Base-by-base conservation (phyloP, 2,113 vertebrate genomes). In the Myxocyprinus asiaticus region DNA sequence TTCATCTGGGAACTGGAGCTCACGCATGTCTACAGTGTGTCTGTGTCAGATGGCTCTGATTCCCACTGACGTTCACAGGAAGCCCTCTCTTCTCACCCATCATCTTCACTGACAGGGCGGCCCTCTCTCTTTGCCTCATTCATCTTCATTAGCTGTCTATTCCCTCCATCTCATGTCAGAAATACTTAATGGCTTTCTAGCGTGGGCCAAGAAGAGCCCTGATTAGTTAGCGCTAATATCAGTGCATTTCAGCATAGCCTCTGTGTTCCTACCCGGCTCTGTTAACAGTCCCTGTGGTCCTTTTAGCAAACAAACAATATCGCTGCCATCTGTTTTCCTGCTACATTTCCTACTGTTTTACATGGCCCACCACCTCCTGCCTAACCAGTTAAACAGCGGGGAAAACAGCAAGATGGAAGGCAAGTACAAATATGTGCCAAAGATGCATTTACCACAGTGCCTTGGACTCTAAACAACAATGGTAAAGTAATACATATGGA, bases 91-190 rank as follows among this genome's bases (percentile, higher is more conserved):
- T 43, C 50, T 79, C 67, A n/a, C 15, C 33, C 14, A 7, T 70
- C 63, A 45, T 50, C 51, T 55, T 6, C n/a, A 73, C 55, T 68
- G 79, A 85, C 83, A 84, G 74, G 77, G 48, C 64, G 14, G 61
- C 22, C 51, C 76, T 73, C 62, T 75, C 58, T 58, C 66, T 78
- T 74, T 42, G 45, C 76, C 78, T 55, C 83, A 88, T 88, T 87
- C 82, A 85, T 87, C 86, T 88, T 88, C 86, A 88, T 88, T 86
- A 88, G 83, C 77, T 73, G 78, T 66, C 70, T 77, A 79, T 77
- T 82, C 73, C 81, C 82, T 79, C 86, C 81, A 81, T 82, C 80
- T 76, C 80, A 62, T 53, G 81, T 86, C 86, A 84, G 82, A 87
- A 83, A 85, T 81, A 77, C 76, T 87, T 87, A 83, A 87, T 86